Evolutionary conservation across 2,888 invertebrate genomes (phyloP), one percentile per base, ranked within the genome.

Genomic region (Onchidella celtica): DNA sequence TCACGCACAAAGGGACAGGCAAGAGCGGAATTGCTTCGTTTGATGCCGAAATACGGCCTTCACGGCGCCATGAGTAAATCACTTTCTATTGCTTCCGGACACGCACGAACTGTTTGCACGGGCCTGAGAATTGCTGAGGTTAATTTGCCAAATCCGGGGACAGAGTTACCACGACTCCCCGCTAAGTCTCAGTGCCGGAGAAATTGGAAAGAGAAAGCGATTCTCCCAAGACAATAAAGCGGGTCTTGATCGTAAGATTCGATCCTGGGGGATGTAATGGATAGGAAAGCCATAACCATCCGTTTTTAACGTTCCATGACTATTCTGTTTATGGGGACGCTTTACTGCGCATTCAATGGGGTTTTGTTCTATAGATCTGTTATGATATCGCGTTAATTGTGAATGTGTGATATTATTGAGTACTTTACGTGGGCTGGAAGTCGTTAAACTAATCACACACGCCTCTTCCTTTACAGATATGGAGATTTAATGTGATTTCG

Each of bases 1-100:
- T 61, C 73, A 72, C 36, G 24, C 59, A 36, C 38, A 73, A 36
- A 36, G 38, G 34, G 34, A 17, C 1, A 9, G 57, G 32, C 36
- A 11, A 27, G 32, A 14, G 55, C 29, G 32, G 73, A 73, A 57
- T 24, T 14, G 59, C 21, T 73, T 61, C 73, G 36, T 73, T 73
- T 73, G 73, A 73, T 32, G 61, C 14, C 34, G 59, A 17, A 38
- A 17, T 73, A 36, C n/a, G 34, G 59, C 24, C n/a, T 59, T 73
- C 59, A 59, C 9, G 34, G 3, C 14, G 38, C 1, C 1, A 34
- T 9, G 34, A 17, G 73, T 59, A 59, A 73, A 73, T 73, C 73
- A 73, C 73, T 73, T 59, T 73, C 59, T 27, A 59, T 36, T 61
- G 9, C n/a, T 17, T n/a, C n/a, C 36, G 32, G 73, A 61, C 73